Evolutionary conservation across 2,888 invertebrate genomes (phyloP).

Genomic region (Sthenelais limicola): DNA sequence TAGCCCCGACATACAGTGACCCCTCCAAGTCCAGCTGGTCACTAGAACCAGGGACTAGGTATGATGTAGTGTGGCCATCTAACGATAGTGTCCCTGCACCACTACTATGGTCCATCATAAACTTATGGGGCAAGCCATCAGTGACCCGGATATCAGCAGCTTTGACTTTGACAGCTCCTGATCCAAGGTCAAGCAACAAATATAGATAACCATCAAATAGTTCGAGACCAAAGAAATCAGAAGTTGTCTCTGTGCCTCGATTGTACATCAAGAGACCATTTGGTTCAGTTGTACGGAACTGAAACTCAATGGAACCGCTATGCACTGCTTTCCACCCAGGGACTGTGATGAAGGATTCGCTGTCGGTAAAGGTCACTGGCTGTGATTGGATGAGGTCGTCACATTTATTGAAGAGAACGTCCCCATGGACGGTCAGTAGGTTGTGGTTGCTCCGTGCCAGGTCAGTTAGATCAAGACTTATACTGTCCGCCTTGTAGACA

Average conservation of each 20-base stretch:
- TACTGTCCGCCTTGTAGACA: constrained; percentile 91
- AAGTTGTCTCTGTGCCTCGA: constrained; percentile 76
- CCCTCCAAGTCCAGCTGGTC: constrained; percentile 89
- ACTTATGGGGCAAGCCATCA: constrained; percentile 94
- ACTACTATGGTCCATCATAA: constrained; percentile 86
- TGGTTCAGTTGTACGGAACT: constrained; percentile 95
- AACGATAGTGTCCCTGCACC: constrained; percentile 90
- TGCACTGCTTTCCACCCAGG: constrained; percentile 94
- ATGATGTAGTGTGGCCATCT: constrained; percentile 76
- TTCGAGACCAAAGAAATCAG: constrained; percentile 94
- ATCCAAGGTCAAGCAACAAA: constrained; percentile 91
- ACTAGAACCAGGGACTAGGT: constrained; percentile 78
- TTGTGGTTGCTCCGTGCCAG: constrained; percentile 87
- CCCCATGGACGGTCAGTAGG: constrained; percentile 86
- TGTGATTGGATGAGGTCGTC: constrained; percentile 74
- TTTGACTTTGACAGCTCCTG: constrained; percentile 82
- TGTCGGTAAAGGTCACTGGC: constrained; percentile 92
- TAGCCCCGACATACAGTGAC: constrained; percentile 89
- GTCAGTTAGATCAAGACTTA: constrained; percentile 90
- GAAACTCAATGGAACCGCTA: constrained; percentile 89
- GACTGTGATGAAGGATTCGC: constrained; percentile 80
- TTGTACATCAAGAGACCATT: constrained; percentile 95
- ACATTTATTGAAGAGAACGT: constrained; percentile 77
- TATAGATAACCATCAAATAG: constrained; percentile 94
- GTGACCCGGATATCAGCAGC: constrained; percentile 84